A percentile compares a stretch with the other conserved stretches of the same genome.
phyloP scores from a whole-genome alignment of 2,888 invertebrate genomes.

The Mimas tiliae region DNA sequence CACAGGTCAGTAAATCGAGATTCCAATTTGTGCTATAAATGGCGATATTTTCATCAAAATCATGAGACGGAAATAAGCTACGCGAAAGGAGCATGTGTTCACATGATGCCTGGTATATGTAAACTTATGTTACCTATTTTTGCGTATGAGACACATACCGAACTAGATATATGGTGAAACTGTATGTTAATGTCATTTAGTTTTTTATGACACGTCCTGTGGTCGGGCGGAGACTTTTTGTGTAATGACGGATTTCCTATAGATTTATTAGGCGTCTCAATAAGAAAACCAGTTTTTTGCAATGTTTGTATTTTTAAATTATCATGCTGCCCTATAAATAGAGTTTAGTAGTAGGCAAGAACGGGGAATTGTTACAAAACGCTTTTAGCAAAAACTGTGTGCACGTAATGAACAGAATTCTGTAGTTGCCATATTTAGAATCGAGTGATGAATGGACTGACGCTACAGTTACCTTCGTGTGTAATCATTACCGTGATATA shows the following conservation, averaged over 20 bases:
- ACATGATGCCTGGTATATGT: too few species aligned
- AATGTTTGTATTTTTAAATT: background rate
- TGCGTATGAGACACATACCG: background rate
- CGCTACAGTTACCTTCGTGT: conserved; percentile 6
- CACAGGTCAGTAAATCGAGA: too few species aligned
- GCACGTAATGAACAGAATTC: conserved; percentile 7
- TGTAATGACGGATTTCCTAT: conserved; percentile 10
- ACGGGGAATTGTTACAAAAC: conserved; percentile 11
- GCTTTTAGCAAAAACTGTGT: conserved; percentile 10
- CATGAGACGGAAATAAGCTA: background rate
- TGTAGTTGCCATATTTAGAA: conserved; percentile 5
- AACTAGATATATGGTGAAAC: background rate
- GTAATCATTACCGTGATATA: conserved; percentile 8
- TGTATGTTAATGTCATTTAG: background rate
- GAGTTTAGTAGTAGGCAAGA: background rate
- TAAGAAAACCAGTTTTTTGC: conserved; percentile 3
- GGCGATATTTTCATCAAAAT: too few species aligned
- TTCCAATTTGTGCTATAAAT: too few species aligned
- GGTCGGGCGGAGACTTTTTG: background rate
- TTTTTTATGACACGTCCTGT: conserved; percentile 4
- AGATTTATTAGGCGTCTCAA: background rate
- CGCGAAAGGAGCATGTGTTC: background rate
- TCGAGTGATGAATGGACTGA: conserved; percentile 4
- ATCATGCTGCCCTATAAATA: conserved; percentile 9
- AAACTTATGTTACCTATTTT: too few species aligned